phyloP scores from a whole-genome alignment of 2,797 vertebrate species.

The Falco novaeseelandiae region DNA sequence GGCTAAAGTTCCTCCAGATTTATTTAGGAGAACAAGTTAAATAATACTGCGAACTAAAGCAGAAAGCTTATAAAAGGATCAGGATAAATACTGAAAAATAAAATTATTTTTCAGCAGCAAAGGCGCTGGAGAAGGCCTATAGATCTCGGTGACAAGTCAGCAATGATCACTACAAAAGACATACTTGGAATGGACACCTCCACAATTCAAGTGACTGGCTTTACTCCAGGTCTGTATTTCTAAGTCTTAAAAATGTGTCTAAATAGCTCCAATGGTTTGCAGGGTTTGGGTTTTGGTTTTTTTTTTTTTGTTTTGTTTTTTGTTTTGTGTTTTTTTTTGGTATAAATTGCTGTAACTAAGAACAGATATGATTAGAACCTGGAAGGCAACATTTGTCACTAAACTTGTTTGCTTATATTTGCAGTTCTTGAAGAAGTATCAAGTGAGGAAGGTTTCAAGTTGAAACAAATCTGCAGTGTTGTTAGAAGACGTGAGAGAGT shows the following conservation, averaged over 20 bases:
- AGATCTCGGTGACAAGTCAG: conserved; percentile 70
- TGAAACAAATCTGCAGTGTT: conserved; percentile 65
- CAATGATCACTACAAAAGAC: conserved; percentile 72
- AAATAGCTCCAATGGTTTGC: conserved; percentile 34
- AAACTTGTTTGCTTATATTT: conserved; percentile 75
- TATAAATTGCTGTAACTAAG: conserved; percentile 74
- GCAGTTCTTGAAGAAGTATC: conserved; percentile 66
- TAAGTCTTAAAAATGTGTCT: conserved; percentile 75
- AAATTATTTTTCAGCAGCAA: conserved; percentile 59
- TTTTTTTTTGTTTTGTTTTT: no score
- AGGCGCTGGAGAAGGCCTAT: conserved; percentile 55
- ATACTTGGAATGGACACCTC: conserved; percentile 67
- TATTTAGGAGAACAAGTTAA: conserved; percentile 64
- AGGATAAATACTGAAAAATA: conserved; percentile 71
- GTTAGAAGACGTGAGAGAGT: conserved; percentile 44
- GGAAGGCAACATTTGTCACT: conserved; percentile 70
- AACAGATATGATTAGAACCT: conserved; percentile 73
- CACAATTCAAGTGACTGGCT: conserved; percentile 75
- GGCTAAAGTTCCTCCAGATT: conserved; percentile 36
- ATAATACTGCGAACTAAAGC: conserved; percentile 18
- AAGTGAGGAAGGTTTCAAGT: conserved; percentile 62
- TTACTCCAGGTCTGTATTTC: conserved; percentile 75
- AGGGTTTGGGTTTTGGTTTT: no score
- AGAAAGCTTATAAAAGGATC: conserved; percentile 56
- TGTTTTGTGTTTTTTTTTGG: not conserved